Conservation (phyloP, 2,888 invertebrate species). For the Taphrorychus bicolor region DNA sequence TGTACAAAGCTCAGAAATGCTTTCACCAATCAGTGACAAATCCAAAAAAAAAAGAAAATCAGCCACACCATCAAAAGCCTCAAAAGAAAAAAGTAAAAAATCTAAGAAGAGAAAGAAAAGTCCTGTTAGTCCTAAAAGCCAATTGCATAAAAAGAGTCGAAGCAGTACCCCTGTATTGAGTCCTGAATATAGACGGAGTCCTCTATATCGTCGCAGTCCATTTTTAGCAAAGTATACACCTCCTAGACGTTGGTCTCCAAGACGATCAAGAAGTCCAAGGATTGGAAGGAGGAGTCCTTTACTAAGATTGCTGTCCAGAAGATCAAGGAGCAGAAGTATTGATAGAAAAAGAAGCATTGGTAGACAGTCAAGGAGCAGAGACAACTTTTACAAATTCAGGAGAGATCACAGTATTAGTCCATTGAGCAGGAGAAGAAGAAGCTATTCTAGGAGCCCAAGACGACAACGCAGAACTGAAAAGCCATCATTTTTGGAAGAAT, state of each 20-base stretch:
- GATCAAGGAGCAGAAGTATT: constrained; percentile 24
- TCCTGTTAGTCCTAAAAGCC: neutral
- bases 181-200: constrained; percentile 11
- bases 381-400: constrained; percentile 12
- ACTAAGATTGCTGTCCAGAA: constrained; percentile 1
- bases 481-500: constrained; percentile 56
- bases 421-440: constrained; percentile 19
- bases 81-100: neutral
- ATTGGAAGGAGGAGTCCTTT: constrained; percentile 27
- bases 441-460: constrained; percentile 27
- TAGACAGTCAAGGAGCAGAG: constrained; percentile 16
- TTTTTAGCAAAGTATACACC: neutral
- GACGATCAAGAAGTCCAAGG: constrained; percentile 8
- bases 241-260: neutral
- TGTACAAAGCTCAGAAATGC: no score
- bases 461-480: constrained; percentile 43
- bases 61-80: neutral
- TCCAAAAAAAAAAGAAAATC: neutral
- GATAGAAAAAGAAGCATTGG: neutral
- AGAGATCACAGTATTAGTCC: constrained; percentile 42
- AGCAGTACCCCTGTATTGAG: neutral
- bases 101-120: neutral
- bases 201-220: neutral
- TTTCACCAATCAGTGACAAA: neutral
- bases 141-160: neutral